Conservation (phyloP, 1,140 invertebrate genomes). For the Drosophila yakuba region DNA sequence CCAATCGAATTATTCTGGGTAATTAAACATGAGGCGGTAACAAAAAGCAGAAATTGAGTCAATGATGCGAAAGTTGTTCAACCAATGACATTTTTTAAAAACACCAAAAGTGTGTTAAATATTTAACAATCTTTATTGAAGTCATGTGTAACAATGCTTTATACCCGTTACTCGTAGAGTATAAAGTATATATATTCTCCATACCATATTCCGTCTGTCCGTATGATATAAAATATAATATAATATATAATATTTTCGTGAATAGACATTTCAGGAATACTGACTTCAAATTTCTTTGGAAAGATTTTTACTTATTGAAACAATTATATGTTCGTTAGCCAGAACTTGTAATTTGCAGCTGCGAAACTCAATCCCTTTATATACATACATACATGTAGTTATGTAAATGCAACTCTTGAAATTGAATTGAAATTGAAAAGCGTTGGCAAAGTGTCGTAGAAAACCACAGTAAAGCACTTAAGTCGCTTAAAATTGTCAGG, state of each 20-base stretch:
- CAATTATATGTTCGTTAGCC: too few species aligned
- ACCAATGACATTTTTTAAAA: slow-evolving; percentile 1
- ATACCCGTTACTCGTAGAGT: too few species aligned
- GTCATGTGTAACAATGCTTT: too few species aligned
- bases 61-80: slow-evolving; percentile 6
- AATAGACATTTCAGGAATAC: too few species aligned
- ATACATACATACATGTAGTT: not conserved
- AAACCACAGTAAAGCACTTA: not conserved
- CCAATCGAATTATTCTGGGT: slow-evolving; percentile 8
- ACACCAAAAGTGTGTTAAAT: not conserved
- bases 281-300: too few species aligned
- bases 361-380: too few species aligned
- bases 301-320: too few species aligned
- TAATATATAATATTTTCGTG: too few species aligned
- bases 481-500: not conserved
- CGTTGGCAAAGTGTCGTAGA: not conserved
- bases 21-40: slow-evolving; percentile 3
- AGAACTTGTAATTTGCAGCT: too few species aligned
- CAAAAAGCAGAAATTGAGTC: slow-evolving; percentile 1
- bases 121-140: not conserved
- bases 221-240: too few species aligned
- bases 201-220: too few species aligned
- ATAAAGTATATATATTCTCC: too few species aligned
- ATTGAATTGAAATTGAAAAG: not conserved
- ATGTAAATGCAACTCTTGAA: not conserved